Conservation (phyloP, 2,888 invertebrate genomes). For the Polymixis lichenea region DNA sequence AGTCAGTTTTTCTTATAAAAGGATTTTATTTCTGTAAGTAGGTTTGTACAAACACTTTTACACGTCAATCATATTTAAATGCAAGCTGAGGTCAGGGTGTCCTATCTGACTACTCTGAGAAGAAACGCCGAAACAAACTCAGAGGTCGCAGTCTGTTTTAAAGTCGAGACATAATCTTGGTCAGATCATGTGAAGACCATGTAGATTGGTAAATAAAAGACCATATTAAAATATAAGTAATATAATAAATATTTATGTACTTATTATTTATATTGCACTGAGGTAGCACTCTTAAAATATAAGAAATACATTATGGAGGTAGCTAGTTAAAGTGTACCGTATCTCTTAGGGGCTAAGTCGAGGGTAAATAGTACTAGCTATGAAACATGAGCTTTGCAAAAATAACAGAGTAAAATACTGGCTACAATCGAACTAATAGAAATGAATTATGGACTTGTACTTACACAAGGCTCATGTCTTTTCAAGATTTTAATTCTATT, state of each 20-base stretch:
- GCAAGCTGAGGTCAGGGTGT: too few species aligned
- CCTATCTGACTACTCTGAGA: too few species aligned
- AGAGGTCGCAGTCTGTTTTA: too few species aligned
- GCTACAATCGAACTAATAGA: not conserved
- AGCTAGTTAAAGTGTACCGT: not conserved
- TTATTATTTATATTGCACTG: conserved; percentile 79
- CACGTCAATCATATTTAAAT: too few species aligned
- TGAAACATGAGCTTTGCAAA: conserved; percentile 1
- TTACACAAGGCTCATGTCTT: not conserved
- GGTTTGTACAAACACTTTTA: too few species aligned
- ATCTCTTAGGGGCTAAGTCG: not conserved
- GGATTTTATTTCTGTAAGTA: too few species aligned
- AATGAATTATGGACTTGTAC: not conserved
- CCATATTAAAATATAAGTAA: conserved; percentile 56
- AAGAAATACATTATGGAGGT: conserved; percentile 28
- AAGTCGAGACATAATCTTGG: too few species aligned
- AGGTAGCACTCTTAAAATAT: conserved; percentile 45
- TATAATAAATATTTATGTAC: conserved; percentile 54
- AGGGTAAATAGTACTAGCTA: not conserved
- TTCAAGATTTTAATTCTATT: not conserved
- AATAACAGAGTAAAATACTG: not conserved
- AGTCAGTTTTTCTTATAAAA: conserved; percentile 7
- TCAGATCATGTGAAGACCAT: too few species aligned
- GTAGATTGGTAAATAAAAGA: conserved; percentile 44
- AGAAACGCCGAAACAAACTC: too few species aligned